Evolutionary conservation across 2,113 vertebrate species (phyloP), one percentile per base, ranked within the genome.

Genomic region (Delphinapterus leucas): DNA sequence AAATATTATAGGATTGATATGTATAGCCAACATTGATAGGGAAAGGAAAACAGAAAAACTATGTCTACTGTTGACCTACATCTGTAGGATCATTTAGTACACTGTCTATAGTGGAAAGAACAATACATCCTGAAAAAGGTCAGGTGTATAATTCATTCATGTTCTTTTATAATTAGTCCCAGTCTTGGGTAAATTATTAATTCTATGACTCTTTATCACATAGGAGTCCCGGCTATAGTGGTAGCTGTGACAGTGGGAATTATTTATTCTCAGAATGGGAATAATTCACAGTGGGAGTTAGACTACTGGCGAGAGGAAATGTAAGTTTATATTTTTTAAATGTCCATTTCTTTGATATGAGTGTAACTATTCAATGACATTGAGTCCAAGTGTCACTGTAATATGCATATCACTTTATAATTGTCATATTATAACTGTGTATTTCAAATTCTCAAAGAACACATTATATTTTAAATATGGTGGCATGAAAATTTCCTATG

Each of bases 271-370:
- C 67, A 60, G 49, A 68, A 67, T 79, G 6, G 1, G 9, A 49
- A 25, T 26, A 6, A 38, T 8, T 1, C 41, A 65, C 0, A 53
- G 70, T 96, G 97, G 97, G 97, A 89, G 18, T 88, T 96, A 94
- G 25, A 92, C 6, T 98, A 98, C 36, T 0, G 14, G 10, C 95
- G 98, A 90, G 97, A 98, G 81, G 84, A 97, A 98, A 97, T 98
- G 82, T 98, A 96, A 98, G 97, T 98, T 89, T 23, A 31, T 13
- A 5, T 88, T 21, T 81, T 67, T 65, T 7, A 82, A 89, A 84
- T 47, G 23, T 58, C 20, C 4, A 38, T 36, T 86, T 89, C 23
- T 89, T 94, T 84, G n/a, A 47, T 33, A 55, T 38, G 47, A 87
- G 5, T 91, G 1, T 71, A 71, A 44, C 31, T 88, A 12, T 71